Evolutionary conservation across 2,888 invertebrate species (phyloP).

Genomic region (Lasioglossum calceatum): DNA sequence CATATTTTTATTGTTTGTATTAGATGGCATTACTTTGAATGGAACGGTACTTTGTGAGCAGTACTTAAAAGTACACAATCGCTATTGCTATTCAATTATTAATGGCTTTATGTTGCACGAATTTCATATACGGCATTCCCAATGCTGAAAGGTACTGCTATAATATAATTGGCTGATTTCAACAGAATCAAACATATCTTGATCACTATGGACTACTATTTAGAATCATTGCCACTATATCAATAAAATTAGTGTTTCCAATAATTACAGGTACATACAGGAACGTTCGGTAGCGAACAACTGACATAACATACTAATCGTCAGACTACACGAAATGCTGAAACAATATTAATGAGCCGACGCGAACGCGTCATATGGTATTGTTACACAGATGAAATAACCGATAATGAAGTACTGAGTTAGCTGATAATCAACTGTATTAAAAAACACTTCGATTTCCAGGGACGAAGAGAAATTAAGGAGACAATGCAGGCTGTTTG

Average conservation of each 20-base stretch:
- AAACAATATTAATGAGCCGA: background rate
- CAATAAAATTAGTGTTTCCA: background rate
- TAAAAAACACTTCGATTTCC: background rate
- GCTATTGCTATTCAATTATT: background rate
- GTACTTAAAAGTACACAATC: too few relatives aligned
- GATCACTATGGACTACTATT: background rate
- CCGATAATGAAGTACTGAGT: background rate
- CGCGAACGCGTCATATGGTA: background rate
- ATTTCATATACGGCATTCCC: background rate
- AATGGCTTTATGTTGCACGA: background rate
- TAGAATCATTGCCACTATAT: background rate
- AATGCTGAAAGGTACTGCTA: background rate
- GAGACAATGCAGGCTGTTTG: background rate
- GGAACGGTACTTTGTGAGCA: too few relatives aligned
- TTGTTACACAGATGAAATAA: background rate
- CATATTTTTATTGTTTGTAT: background rate
- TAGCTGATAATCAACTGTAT: background rate
- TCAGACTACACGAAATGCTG: background rate
- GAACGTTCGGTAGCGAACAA: background rate
- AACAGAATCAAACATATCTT: background rate
- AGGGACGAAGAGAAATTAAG: background rate
- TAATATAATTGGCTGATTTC: background rate
- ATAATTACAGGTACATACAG: background rate
- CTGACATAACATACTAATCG: background rate
- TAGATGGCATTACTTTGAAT: background rate